phyloP scores from a whole-genome alignment of 2,888 invertebrate species.

The Eupithecia tripunctaria region DNA sequence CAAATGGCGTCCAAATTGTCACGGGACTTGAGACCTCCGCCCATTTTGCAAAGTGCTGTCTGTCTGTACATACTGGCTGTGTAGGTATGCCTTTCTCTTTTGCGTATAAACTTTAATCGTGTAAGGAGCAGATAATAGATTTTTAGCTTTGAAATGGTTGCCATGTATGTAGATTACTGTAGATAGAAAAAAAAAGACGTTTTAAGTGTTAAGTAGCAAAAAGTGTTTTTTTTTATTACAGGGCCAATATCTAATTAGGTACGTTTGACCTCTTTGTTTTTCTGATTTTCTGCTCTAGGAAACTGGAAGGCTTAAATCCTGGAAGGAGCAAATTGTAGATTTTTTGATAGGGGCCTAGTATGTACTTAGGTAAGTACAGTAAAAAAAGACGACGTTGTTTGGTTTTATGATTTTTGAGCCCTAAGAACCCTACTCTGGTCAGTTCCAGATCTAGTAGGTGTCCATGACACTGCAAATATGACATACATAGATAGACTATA shows the following conservation, averaged over 20 bases:
- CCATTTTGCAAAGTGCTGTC: conserved; percentile 49
- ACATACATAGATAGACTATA: neutral
- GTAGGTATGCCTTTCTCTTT: neutral
- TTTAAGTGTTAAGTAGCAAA: no score
- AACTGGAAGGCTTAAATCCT: neutral
- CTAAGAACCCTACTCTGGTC: neutral
- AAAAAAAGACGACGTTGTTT: neutral
- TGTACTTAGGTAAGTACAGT: no score
- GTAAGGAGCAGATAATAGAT: neutral
- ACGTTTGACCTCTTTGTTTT: no score
- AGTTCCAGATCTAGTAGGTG: neutral
- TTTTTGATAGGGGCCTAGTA: no score
- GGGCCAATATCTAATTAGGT: no score
- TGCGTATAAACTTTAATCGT: neutral
- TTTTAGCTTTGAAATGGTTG: no score
- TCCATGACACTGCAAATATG: neutral
- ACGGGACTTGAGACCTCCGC: conserved; percentile 59
- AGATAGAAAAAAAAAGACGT: no score
- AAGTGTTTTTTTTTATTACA: no score
- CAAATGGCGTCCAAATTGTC: conserved; percentile 64
- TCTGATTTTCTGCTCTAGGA: no score
- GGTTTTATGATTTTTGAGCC: neutral
- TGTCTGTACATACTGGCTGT: conserved; percentile 24
- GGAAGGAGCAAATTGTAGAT: neutral
- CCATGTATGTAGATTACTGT: no score